These are phyloP conservation scores for Sciaenops ocellatus DNA, from an alignment of 2,797 vertebrate genomes.

Conservation along the genomic window DNA sequence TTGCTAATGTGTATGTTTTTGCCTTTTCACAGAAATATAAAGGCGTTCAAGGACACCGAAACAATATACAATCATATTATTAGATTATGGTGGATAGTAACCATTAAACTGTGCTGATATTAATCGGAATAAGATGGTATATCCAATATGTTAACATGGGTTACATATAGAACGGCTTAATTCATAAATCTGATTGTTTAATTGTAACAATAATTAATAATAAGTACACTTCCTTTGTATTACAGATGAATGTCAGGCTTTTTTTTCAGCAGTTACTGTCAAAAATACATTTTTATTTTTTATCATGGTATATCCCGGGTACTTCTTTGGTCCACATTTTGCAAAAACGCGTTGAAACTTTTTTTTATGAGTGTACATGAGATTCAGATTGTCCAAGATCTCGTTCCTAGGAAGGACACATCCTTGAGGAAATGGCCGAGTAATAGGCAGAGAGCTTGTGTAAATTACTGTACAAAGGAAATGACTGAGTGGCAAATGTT, in stretches of 20 bases:
- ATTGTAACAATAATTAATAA: neutral
- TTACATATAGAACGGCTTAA: neutral
- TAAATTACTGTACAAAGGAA: constrained; percentile 15
- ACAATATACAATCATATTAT: neutral
- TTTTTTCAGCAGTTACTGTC: neutral
- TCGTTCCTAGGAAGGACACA: constrained; percentile 10
- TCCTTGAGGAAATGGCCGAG: constrained; percentile 28
- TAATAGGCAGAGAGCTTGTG: constrained; percentile 13
- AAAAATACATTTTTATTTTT: neutral
- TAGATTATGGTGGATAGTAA: neutral
- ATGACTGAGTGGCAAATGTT: neutral
- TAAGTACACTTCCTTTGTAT: neutral
- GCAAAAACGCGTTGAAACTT: neutral
- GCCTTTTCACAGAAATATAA: neutral
- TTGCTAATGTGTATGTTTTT: neutral
- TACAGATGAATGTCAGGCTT: neutral
- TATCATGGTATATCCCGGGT: neutral
- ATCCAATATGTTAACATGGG: neutral
- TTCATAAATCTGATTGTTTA: neutral
- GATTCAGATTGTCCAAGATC: constrained; percentile 5
- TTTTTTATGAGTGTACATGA: neutral
- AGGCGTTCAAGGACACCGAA: neutral
- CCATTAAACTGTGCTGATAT: neutral
- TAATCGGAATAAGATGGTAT: neutral
- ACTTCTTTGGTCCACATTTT: neutral